Percentiles rank a stretch among this genome's conserved stretches.
phyloP scores from a whole-genome alignment of 2,113 vertebrate species.

The Salminus brasiliensis region DNA sequence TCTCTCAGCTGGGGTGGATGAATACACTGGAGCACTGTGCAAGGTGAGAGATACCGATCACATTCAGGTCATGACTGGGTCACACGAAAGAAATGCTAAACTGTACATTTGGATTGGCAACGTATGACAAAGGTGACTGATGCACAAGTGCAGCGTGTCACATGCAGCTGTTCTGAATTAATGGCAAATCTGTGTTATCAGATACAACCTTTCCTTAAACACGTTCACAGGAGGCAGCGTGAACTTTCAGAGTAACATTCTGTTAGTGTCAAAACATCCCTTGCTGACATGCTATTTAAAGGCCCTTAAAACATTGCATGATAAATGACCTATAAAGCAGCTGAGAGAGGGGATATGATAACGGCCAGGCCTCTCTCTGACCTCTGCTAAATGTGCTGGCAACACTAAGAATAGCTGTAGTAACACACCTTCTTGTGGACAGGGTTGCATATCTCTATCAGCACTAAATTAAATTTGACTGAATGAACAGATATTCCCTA shows the following conservation, averaged over 20 bases:
- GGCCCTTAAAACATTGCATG: conserved; percentile 37
- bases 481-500: conserved; percentile 13
- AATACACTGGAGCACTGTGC: not conserved
- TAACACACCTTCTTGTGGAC: not conserved
- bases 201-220: conserved; percentile 31
- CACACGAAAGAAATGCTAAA: conserved; percentile 4
- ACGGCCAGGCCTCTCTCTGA: conserved; percentile 8
- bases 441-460: not conserved
- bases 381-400: conserved; percentile 27
- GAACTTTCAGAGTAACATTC: conserved; percentile 46
- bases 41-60: not conserved
- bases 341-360: conserved; percentile 11
- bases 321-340: conserved; percentile 39
- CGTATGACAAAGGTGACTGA: not conserved
- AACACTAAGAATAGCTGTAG: conserved; percentile 30
- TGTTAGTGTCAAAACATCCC: conserved; percentile 40
- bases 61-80: not conserved
- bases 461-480: not conserved
- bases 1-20: not conserved
- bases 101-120: not conserved
- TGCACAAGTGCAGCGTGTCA: not conserved
- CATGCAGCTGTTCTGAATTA: conserved; percentile 9
- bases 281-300: conserved; percentile 50
- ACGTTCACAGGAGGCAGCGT: conserved; percentile 17
- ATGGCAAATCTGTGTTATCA: not conserved